Evolutionary conservation across 2,888 invertebrate genomes (phyloP), one percentile per base, ranked within the genome.

Genomic region (Dicyrtomina minuta): DNA sequence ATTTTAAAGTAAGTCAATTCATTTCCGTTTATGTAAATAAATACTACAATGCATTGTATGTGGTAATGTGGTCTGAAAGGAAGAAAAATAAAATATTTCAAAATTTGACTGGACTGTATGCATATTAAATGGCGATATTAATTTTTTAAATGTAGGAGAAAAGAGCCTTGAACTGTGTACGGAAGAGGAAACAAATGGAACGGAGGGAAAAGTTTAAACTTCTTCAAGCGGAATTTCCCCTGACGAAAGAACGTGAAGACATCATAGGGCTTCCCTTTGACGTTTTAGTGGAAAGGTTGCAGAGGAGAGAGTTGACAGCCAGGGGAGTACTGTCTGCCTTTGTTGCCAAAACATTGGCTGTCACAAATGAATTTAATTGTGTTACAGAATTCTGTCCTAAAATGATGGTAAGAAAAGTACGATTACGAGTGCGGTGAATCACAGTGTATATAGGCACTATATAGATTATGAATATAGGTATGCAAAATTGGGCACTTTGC

Each of bases 311-410:
- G 41, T 39, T 78, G n/a, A 66, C 58, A 6, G 75, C 77, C 0
- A 66, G 56, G 15, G 66, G 74, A 43, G 78, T 76, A 26, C 26
- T 78, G 8, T 67, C 70, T 33, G 76, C 77, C 1, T 77, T 56
- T 44, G 72, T 73, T 15, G 64, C 61, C 2, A 71, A 79, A 74
- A 73, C 80, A 17, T 33, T 80, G n/a, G 74, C 75, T 56, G 72
- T 76, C 0, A 74, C 78, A 6, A 68, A 72, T 61, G 74, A 78
- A 53, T 74, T 70, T 49, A 81, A 80, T 71, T 80, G 80, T 66
- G 64, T 81, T n/a, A 74, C 78, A 1, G 80, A 80, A 59, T 80
- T 80, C 67, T 70, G 80, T n/a, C 69, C 70, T 8, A 75, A 79
- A 49, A 79, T 79, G 15, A 56, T 76, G 69, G 79, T 79, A 70